phyloP scores from a whole-genome alignment of 2,797 vertebrate species.

The Champsocephalus esox region DNA sequence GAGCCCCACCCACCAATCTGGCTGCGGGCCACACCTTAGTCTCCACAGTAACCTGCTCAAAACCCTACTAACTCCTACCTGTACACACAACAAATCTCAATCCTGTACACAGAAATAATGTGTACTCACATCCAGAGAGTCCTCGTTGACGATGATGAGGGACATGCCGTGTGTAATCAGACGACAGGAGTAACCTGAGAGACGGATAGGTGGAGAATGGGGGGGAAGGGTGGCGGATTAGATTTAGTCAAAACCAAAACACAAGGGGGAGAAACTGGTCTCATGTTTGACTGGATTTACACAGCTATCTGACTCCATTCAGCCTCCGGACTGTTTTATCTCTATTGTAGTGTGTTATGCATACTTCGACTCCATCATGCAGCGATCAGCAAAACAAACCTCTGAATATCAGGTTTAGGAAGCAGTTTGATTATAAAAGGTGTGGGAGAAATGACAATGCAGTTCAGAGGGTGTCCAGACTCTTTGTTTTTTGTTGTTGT shows the following conservation, averaged over 20 bases:
- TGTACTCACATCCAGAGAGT: slow-evolving; percentile 96
- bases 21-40: slow-evolving; percentile 77
- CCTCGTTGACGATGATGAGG: slow-evolving; percentile 96
- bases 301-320: slow-evolving; percentile 12
- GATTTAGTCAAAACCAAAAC: slow-evolving; percentile 48
- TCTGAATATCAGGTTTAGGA: background rate
- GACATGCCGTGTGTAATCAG: slow-evolving; percentile 97
- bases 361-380: background rate
- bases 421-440: background rate
- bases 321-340: slow-evolving; percentile 1
- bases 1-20: slow-evolving; percentile 79
- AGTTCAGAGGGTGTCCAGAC: slow-evolving; percentile 15
- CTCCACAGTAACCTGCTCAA: slow-evolving; percentile 72
- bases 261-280: slow-evolving; percentile 36
- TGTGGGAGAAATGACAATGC: background rate
- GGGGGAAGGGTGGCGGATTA: slow-evolving; percentile 47
- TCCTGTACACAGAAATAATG: slow-evolving; percentile 29
- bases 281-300: background rate
- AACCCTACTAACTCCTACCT: slow-evolving; percentile 37
- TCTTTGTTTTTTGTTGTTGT: slow-evolving; percentile 3
- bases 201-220: slow-evolving; percentile 12
- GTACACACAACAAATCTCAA: slow-evolving; percentile 12
- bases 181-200: slow-evolving; percentile 95
- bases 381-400: background rate
- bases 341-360: background rate